These are phyloP conservation scores for Pachydiplax longipennis DNA, from an alignment of 2,888 invertebrate genomes.

Conservation along the genomic window DNA sequence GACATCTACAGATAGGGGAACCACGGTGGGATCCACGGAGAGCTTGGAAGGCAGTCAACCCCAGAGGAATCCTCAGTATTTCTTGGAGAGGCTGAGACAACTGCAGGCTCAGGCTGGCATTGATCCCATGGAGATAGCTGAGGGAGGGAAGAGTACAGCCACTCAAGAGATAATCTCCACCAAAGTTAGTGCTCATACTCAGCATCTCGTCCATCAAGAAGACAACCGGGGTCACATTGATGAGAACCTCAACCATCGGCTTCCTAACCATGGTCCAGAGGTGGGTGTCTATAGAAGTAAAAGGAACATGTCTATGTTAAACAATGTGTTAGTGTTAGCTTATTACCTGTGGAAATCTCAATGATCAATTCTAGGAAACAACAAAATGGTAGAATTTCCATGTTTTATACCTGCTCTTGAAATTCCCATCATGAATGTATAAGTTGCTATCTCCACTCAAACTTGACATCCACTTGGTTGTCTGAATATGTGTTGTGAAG, in stretches of 20 bases:
- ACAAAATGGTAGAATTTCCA: too few relatives aligned
- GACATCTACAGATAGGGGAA: background rate
- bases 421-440: too few relatives aligned
- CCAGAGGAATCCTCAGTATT: slow-evolving; percentile 50
- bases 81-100: slow-evolving; percentile 56
- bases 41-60: background rate
- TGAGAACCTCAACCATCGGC: slow-evolving; percentile 33
- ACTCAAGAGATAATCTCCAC: slow-evolving; percentile 28
- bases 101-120: slow-evolving; percentile 58
- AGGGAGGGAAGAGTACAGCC: slow-evolving; percentile 6
- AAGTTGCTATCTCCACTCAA: too few relatives aligned
- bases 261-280: background rate
- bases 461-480: too few relatives aligned
- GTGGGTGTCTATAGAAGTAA: too few relatives aligned
- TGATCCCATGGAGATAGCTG: slow-evolving; percentile 46
- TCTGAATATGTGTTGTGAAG: too few relatives aligned
- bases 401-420: too few relatives aligned
- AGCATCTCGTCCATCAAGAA: slow-evolving; percentile 11
- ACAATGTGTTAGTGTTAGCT: too few relatives aligned
- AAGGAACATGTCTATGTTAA: too few relatives aligned
- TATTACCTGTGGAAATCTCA: too few relatives aligned
- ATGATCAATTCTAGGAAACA: too few relatives aligned
- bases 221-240: slow-evolving; percentile 28
- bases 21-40: background rate
- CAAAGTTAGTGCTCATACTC: background rate